Evolutionary conservation across 2,888 invertebrate genomes (phyloP), one percentile per base, ranked within the genome.

Genomic region (Tachina lurida): DNA sequence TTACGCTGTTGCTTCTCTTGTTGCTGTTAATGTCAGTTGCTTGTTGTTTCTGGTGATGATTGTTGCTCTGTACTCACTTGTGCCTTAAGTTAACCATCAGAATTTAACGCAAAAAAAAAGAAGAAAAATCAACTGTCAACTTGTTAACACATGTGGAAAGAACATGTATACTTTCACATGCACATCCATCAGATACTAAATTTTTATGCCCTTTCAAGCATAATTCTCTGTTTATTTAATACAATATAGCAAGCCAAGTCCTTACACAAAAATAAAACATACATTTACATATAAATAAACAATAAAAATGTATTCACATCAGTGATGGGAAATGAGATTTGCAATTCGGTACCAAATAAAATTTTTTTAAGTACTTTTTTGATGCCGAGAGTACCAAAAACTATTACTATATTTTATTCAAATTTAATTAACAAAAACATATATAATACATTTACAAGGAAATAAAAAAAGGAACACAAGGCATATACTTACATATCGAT

Each of bases 141-240:
- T 70, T 80, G 77, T 84, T 73, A 81, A 74, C 63, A 82, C 76
- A 67, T 77, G 81, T 63, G 19, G 41, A 15, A 70, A 15, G 70
- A 22, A 60, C 10, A 39, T 67, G 15, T 52, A 17, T 52, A 12
- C 10, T 52, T 67, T 67, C n/a, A 10, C 7, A 49, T 15, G 19
- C 8, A 17, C 13, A 22, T 60, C 56, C 54, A 71, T n/a, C 58
- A 71, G 58, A 31, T 63, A 62, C 41, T 82, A 82, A 77, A 77
- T 84, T 84, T 71, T 73, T 73, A 77, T 73, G 81, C 56, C 81
- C 47, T 65, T 77, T 70, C 52, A 63, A n/a, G 10, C 17, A 81
- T 45, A 52, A 47, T 65, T 65, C 49, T 60, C 8, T 70, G 52
- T 75, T 71, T 62, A 15, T 71, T 68, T 77, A 54, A 45, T 45